Evolutionary conservation across 1,140 invertebrate species (phyloP).

Genomic region (Drosophila repleta): DNA sequence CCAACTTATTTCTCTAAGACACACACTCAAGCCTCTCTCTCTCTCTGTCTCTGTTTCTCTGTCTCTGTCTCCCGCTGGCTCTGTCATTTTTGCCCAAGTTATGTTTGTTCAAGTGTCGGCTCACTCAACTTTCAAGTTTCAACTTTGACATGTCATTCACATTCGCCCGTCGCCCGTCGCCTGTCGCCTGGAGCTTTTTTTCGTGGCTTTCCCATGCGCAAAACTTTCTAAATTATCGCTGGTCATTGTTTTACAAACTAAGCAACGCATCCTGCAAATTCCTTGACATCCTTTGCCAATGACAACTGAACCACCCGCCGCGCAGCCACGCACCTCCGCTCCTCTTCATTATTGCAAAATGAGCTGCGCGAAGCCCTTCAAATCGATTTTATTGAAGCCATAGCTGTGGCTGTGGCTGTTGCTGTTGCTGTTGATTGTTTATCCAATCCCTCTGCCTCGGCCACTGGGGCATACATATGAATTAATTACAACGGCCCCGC

Average conservation of each 20-base stretch:
- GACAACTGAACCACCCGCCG: not conserved
- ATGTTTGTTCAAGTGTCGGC: conserved; percentile 21
- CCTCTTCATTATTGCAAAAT: conserved; percentile 14
- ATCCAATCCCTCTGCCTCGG: no score
- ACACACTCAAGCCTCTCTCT: conserved; percentile 20
- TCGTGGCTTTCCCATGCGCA: conserved; percentile 1
- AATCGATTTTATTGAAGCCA: conserved; percentile 30
- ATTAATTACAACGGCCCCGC: conserved; percentile 49
- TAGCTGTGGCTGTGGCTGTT: not conserved
- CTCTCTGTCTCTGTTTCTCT: not conserved
- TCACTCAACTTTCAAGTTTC: conserved; percentile 35
- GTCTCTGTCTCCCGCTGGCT: not conserved
- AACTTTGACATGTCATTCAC: conserved; percentile 47
- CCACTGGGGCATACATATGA: conserved; percentile 24
- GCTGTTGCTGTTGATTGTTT: conserved; percentile 1
- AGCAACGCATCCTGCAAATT: conserved; percentile 38
- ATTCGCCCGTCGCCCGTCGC: not conserved
- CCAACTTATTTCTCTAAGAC: not conserved
- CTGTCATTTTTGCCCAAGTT: conserved; percentile 10
- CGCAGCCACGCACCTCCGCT: not conserved
- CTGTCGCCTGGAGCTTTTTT: not conserved
- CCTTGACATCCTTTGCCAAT: conserved; percentile 18
- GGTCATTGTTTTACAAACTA: conserved; percentile 51
- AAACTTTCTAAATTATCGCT: conserved; percentile 62
- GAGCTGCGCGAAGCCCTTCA: conserved; percentile 17